Evolutionary conservation across 2,113 vertebrate species (phyloP), one percentile per base, ranked within the genome.

Genomic region (Ramphastos sulfuratus): DNA sequence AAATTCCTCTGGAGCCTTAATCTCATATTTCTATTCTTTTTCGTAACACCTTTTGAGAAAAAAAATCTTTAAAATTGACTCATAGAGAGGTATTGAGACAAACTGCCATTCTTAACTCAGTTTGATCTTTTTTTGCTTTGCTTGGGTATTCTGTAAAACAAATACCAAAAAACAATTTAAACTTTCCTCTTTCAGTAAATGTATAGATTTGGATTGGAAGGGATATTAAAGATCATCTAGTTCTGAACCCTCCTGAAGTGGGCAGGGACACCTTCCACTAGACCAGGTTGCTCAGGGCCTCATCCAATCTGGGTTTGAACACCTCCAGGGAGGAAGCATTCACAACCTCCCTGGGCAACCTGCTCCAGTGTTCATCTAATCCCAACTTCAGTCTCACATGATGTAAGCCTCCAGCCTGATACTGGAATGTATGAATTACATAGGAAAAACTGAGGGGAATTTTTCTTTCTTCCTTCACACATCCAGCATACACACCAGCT

Each of bases 401-500:
- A 60, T 0, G 84, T 13, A 87, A 87, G 52, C 17, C 63, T 55
- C 55, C 23, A 92, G 16, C 21, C 37, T 39, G 20, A 44, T 54
- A 37, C 0, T 12, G 25, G 13, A 17, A 80, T 66, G 50, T 33
- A 3, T 33, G 63, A 70, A 28, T 79, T 82, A 30, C 9, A 30
- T 20, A 52, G 21, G 17, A 76, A 79, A 82, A 86, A 25, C 59
- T 93, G 50, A 33, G 7, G 27, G 19, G 12, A 56, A 69, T 70
- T 67, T 52, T 76, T 66, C 52, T 91, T 84, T 80, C 59, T 90
- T 46, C 25, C n/a, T 87, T 86, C 67, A 17, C 54, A 31, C 27
- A 39, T 16, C 33, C 89, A 99, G 98, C 97, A 15, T 99, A 99
- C 56, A 98, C 98, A 0, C 97, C 98, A 23, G 97, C 96, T 6